Evolutionary conservation across 2,888 invertebrate species (phyloP).

Genomic region (Aphodius granarius): DNA sequence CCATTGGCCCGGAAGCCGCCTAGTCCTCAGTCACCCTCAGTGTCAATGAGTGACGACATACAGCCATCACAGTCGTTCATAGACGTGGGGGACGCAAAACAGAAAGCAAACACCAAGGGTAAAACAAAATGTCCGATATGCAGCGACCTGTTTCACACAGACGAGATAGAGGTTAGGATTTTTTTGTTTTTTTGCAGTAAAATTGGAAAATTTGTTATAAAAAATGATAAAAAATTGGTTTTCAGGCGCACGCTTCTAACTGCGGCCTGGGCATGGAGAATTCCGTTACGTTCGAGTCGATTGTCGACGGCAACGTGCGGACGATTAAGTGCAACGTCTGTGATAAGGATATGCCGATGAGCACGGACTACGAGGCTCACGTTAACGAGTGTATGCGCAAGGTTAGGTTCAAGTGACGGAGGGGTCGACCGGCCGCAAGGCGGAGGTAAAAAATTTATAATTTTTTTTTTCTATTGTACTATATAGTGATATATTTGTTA

Average conservation of each 20-base stretch:
- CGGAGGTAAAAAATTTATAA: neutral
- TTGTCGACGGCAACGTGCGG: neutral
- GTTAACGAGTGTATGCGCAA: conserved; percentile 28
- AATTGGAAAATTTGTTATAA: neutral
- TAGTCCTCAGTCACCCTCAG: neutral
- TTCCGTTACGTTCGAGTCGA: conserved; percentile 22
- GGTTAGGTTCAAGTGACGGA: neutral
- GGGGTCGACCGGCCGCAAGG: neutral
- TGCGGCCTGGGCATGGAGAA: conserved; percentile 34
- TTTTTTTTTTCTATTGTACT: neutral
- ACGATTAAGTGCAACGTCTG: conserved; percentile 29
- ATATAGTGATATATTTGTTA: neutral
- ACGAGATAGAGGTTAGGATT: conserved; percentile 34
- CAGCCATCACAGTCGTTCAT: neutral
- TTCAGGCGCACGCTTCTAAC: conserved; percentile 35
- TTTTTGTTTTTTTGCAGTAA: neutral
- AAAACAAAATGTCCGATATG: conserved; percentile 37
- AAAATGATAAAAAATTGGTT: too few species aligned
- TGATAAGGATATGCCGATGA: conserved; percentile 27
- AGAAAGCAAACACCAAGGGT: neutral
- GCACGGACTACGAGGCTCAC: conserved; percentile 31
- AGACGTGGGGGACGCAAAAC: neutral
- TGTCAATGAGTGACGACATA: neutral
- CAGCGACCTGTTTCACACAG: conserved; percentile 28
- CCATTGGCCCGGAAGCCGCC: neutral